Conservation (phyloP, 2,797 vertebrate species). For the Carcharodon carcharias region DNA sequence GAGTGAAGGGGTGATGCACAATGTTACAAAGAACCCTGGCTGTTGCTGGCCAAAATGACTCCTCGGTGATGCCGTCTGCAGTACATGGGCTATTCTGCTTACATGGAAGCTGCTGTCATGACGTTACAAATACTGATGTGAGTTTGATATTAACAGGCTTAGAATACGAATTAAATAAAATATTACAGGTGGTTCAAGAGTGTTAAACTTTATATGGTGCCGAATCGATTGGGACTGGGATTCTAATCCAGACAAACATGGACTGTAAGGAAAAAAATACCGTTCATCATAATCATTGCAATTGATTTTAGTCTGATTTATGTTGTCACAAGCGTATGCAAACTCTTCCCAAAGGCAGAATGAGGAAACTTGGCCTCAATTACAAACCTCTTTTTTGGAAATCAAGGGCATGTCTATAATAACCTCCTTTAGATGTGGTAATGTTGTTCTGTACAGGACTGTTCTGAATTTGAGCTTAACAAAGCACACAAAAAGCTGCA, state of each 20-base stretch:
- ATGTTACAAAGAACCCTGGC: not conserved
- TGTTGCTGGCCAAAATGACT: not conserved
- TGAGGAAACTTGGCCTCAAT: not conserved
- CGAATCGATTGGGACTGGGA: not conserved
- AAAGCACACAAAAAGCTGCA: not conserved
- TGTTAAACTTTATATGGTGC: not conserved
- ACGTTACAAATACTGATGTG: not conserved
- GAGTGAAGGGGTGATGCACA: not conserved
- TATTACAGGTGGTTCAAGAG: not conserved
- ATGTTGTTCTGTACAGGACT: not conserved
- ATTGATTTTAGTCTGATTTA: not conserved
- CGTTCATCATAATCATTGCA: not conserved
- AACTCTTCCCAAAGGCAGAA: not conserved
- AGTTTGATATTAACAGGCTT: not conserved
- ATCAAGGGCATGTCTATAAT: not conserved
- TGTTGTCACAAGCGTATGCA: not conserved
- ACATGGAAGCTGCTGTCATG: not conserved
- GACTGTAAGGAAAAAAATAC: not conserved
- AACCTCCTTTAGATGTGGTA: not conserved
- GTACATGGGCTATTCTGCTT: not conserved
- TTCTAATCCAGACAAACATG: not conserved
- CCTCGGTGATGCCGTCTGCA: not conserved
- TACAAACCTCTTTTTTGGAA: not conserved
- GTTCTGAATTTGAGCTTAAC: not conserved
- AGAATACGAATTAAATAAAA: not conserved